These are phyloP conservation scores for Chromoteleia sp. DNA, from an alignment of 2,888 invertebrate genomes.

Conservation along the genomic window DNA sequence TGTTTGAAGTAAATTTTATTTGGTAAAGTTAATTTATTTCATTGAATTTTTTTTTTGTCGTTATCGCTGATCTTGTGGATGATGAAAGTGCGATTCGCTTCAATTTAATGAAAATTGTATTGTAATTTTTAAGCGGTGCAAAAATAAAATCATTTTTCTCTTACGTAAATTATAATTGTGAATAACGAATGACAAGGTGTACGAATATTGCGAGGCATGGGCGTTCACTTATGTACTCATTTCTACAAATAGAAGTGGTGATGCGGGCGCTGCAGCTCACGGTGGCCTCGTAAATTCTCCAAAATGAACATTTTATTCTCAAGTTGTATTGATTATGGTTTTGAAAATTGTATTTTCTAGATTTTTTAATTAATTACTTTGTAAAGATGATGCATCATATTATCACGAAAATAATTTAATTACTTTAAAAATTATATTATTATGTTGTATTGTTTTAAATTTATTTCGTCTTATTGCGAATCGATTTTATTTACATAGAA, in stretches of 20 bases:
- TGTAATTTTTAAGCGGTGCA: not conserved
- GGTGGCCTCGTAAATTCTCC: constrained; percentile 69
- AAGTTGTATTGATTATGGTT: not conserved
- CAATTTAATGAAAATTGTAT: not conserved
- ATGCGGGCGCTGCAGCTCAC: constrained; percentile 75
- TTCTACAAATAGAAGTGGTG: constrained; percentile 83
- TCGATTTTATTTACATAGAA: too few relatives aligned
- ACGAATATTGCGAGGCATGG: constrained; percentile 76
- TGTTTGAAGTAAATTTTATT: constrained; percentile 9
- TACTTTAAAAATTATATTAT: too few relatives aligned
- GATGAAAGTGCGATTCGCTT: not conserved
- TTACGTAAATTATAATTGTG: constrained; percentile 73
- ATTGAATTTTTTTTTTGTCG: constrained; percentile 7
- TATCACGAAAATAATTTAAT: too few relatives aligned
- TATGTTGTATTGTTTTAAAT: too few relatives aligned
- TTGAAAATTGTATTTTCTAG: constrained; percentile 4
- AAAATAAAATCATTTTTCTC: constrained; percentile 64
- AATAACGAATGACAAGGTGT: constrained; percentile 71
- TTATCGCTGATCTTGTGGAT: constrained; percentile 2
- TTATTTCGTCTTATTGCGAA: too few relatives aligned
- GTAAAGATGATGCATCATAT: too few relatives aligned
- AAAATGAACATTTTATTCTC: constrained; percentile 56
- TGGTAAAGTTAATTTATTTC: constrained; percentile 25
- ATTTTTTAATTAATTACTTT: too few relatives aligned
- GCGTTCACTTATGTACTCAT: constrained; percentile 81